Percentiles rank a stretch among this genome's conserved stretches.
Evolutionary conservation across 2,888 invertebrate genomes (phyloP).

Genomic region (Lymantria dispar): DNA sequence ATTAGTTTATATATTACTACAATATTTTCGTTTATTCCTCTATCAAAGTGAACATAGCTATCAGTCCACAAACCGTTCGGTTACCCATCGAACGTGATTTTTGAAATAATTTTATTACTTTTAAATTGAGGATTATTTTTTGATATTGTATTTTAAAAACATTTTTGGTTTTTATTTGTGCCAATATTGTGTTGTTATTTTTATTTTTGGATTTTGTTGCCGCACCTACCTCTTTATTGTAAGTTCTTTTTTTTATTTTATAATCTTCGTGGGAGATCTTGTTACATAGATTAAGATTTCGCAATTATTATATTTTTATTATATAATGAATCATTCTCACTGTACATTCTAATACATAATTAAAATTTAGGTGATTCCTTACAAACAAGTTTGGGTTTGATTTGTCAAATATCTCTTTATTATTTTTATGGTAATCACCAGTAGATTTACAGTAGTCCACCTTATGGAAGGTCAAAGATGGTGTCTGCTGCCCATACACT

Average conservation of each 20-base stretch:
- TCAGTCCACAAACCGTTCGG: constrained; percentile 52
- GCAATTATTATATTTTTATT: too few relatives aligned
- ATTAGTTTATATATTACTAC: constrained; percentile 1
- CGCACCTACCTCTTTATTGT: constrained; percentile 18
- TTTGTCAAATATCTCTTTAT: too few relatives aligned
- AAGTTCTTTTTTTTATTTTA: constrained; percentile 27
- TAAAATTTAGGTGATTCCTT: too few relatives aligned
- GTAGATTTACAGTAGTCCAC: too few relatives aligned
- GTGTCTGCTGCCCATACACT: too few relatives aligned
- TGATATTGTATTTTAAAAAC: constrained; percentile 3
- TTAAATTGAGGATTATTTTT: constrained; percentile 22
- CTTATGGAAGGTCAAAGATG: too few relatives aligned
- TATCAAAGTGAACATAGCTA: constrained; percentile 31
- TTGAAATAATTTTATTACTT: constrained; percentile 18
- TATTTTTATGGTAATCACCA: too few relatives aligned
- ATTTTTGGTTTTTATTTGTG: constrained; percentile 5
- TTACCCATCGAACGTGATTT: constrained; percentile 38
- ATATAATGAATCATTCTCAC: too few relatives aligned
- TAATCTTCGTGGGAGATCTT: constrained; percentile 21
- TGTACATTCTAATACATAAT: too few relatives aligned
- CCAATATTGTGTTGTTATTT: constrained; percentile 23
- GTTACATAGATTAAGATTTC: background rate
- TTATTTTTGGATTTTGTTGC: constrained; percentile 28
- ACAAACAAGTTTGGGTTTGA: too few relatives aligned
- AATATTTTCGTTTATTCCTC: constrained; percentile 14